These are phyloP conservation scores for Oreamnos americanus DNA, from an alignment of 2,113 vertebrate genomes.

Conservation along the genomic window DNA sequence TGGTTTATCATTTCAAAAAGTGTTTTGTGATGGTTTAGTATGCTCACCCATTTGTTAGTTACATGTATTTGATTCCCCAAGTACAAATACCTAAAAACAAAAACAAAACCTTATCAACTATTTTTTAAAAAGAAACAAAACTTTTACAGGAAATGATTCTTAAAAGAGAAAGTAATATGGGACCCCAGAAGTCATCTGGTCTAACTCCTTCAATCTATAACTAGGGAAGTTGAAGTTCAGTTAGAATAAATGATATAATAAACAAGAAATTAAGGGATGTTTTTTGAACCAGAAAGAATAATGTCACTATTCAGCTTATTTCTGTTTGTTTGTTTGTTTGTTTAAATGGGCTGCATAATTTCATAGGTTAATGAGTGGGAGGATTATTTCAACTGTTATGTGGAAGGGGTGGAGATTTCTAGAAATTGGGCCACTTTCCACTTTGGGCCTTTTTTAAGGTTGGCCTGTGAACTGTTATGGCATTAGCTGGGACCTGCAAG, in stretches of 20 bases:
- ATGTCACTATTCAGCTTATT: background rate
- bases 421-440: background rate
- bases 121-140: background rate
- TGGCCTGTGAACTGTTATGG: background rate
- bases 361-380: background rate
- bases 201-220: background rate
- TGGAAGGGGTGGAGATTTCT: background rate
- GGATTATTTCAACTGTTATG: background rate
- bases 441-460: background rate
- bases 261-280: background rate
- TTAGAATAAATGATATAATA: background rate
- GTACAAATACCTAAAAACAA: background rate
- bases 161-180: background rate
- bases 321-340: background rate
- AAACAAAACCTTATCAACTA: background rate
- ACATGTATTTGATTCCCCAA: background rate
- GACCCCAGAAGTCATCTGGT: background rate
- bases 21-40: background rate
- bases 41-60: background rate
- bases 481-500: background rate
- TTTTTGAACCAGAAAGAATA: background rate
- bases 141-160: background rate
- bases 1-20: background rate
- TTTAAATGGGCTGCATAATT: background rate
- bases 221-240: background rate